Evolutionary conservation across 1,140 invertebrate genomes (phyloP).

Genomic region (Daktulosphaira vitifoliae): DNA sequence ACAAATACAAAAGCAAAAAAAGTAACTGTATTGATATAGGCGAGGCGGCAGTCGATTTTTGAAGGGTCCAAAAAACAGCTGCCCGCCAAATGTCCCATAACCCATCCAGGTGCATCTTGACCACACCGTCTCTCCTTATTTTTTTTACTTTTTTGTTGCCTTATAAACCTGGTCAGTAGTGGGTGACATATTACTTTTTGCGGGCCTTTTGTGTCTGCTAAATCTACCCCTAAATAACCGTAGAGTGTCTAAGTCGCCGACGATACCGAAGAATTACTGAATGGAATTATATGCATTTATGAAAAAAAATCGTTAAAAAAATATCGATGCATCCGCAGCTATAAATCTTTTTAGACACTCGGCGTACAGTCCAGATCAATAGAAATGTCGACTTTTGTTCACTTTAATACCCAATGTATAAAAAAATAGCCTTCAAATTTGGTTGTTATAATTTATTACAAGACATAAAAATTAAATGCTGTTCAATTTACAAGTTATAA

Average conservation of each 20-base stretch:
- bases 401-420: background rate
- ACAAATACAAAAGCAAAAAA: conserved; percentile 30
- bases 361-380: conserved; percentile 5
- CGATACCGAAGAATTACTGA: conserved; percentile 14
- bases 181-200: conserved; percentile 34
- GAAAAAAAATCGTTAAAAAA: conserved; percentile 20
- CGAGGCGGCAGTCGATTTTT: conserved; percentile 33
- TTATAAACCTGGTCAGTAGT: conserved; percentile 33
- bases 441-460: no score
- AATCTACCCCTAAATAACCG: conserved; percentile 34
- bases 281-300: conserved; percentile 1
- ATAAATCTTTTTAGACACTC: conserved; percentile 18
- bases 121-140: conserved; percentile 21
- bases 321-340: conserved; percentile 4
- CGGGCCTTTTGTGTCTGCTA: conserved; percentile 27
- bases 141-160: conserved; percentile 28
- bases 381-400: conserved; percentile 23
- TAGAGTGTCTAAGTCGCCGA: conserved; percentile 20
- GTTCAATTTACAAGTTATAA: no score
- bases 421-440: no score
- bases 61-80: conserved; percentile 33
- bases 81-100: conserved; percentile 32
- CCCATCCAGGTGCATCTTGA: conserved; percentile 34
- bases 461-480: no score
- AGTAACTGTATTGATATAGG: conserved; percentile 31